Base-by-base conservation (phyloP, 2,888 invertebrate species). In the Thymelicus acteon region DNA sequence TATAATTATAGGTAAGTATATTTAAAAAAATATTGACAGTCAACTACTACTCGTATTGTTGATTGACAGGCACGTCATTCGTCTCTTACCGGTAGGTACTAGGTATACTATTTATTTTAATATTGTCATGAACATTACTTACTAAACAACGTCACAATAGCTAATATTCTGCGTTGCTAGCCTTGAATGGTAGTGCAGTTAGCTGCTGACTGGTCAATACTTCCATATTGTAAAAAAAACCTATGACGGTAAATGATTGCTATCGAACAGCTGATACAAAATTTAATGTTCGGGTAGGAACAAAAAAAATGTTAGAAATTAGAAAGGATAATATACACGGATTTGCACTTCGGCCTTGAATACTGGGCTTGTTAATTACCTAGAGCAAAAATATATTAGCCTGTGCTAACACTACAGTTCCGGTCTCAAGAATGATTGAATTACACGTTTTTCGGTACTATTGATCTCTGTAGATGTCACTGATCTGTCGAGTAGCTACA, bases 271-370 rank as follows among this genome's bases (percentile, higher is more conserved):
- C 7, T n/a, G 49, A 49, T 49, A 49, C 7, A 15, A 31, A 31
- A 44, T 44, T 44, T 44, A 44, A 44, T 44, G 44, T 44, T 57
- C 10, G 31, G 54, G 31, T 48, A 19, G 24, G 48, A 37, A 49
- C 7, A n/a, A 37, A 44, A 31, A 39, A 37, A 37, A 37, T 40
- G 10, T 37, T 44, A 31, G 58, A 58, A 66, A 48, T 60, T 47
- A 64, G 64, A 64, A 64, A 54, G 64, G 64, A 49, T 60, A 37
- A 57, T 24, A 39, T 31, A 65, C 31, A 66, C 66, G 66, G 66
- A 66, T 66, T 58, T 58, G 48, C 37, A 31, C 57, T 48, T 12
- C 37, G 39, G 10, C 66, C 60, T 60, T 66, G 58, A 6, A 19
- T 48, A 31, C 47, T 24, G 31, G 24, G 37, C 37, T 31, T 31